phyloP scores from a whole-genome alignment of 2,888 invertebrate species.

The Caenorhabditis sp. region DNA sequence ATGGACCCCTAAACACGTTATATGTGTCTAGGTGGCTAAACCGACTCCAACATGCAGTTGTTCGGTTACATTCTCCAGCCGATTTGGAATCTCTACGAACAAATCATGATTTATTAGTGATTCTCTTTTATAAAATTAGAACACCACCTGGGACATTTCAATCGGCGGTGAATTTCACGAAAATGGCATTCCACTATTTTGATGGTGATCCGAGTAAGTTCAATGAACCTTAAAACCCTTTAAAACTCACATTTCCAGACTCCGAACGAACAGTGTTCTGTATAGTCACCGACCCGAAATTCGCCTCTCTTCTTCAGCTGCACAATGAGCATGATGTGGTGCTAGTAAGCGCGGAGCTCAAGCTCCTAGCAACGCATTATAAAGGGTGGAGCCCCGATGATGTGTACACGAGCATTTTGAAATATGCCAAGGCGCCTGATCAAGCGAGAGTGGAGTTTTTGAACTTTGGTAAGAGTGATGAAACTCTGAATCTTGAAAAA shows the following conservation, averaged over 20 bases:
- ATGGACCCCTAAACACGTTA: conserved; percentile 44
- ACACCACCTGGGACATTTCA: conserved; percentile 8
- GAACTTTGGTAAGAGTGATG: conserved; percentile 46
- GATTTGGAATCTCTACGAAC: conserved; percentile 33
- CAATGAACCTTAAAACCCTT: background rate
- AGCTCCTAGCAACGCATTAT: conserved; percentile 33
- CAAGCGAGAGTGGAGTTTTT: conserved; percentile 26
- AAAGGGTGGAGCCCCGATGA: conserved; percentile 34
- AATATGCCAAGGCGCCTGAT: background rate
- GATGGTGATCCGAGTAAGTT: conserved; percentile 63
- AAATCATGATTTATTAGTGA: conserved; percentile 41
- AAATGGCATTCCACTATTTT: conserved; percentile 25
- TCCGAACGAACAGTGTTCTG: conserved; percentile 51
- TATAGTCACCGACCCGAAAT: conserved; percentile 38
- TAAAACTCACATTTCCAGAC: conserved; percentile 33
- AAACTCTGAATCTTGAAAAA: background rate
- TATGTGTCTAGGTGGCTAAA: conserved; percentile 61
- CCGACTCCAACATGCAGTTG: conserved; percentile 47
- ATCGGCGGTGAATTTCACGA: conserved; percentile 52
- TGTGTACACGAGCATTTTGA: conserved; percentile 7
- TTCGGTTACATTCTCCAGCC: conserved; percentile 29
- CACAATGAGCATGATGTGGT: conserved; percentile 54
- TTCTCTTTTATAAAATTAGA: conserved; percentile 24
- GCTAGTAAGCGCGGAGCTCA: conserved; percentile 49
- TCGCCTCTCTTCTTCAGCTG: conserved; percentile 44